Percentiles rank a stretch among this genome's conserved stretches.
These are phyloP conservation scores for Drosophila saltans DNA, from an alignment of 1,140 invertebrate genomes.

Conservation along the genomic window DNA sequence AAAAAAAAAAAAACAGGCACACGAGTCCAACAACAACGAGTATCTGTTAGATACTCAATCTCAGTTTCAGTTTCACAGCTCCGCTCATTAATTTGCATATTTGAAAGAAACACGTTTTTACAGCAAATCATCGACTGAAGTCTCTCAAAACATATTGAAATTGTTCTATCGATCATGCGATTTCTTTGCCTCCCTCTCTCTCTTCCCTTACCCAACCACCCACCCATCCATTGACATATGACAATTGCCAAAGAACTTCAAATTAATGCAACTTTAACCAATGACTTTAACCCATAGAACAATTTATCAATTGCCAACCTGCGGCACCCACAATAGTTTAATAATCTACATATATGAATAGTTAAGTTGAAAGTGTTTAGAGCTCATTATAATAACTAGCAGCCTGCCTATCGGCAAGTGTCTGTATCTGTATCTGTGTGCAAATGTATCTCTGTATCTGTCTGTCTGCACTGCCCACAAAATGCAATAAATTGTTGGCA, in stretches of 20 bases:
- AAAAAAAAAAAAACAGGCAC: constrained; percentile 38
- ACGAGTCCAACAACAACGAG: constrained; percentile 17
- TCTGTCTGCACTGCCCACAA: constrained; percentile 74
- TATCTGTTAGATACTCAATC: constrained; percentile 62
- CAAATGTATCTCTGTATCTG: constrained; percentile 28
- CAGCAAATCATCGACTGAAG: neutral
- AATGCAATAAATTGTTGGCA: constrained; percentile 70
- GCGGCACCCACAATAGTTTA: constrained; percentile 53
- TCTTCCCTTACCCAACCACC: neutral
- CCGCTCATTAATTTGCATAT: constrained; percentile 73
- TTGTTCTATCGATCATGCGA: neutral
- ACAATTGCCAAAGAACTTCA: neutral
- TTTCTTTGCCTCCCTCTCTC: neutral
- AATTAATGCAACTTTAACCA: constrained; percentile 2
- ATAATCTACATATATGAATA: constrained; percentile 43
- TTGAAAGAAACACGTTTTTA: constrained; percentile 30
- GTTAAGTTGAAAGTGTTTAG: constrained; percentile 54
- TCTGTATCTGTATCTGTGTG: constrained; percentile 24
- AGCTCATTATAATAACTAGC: constrained; percentile 38
- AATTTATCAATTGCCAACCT: constrained; percentile 61
- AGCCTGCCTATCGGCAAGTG: neutral
- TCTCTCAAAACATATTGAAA: neutral
- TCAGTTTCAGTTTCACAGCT: constrained; percentile 19
- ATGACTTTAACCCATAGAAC: constrained; percentile 12
- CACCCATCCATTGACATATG: neutral